Evolutionary conservation across 2,888 invertebrate genomes (phyloP).

Genomic region (Nephrotoma appendiculata): DNA sequence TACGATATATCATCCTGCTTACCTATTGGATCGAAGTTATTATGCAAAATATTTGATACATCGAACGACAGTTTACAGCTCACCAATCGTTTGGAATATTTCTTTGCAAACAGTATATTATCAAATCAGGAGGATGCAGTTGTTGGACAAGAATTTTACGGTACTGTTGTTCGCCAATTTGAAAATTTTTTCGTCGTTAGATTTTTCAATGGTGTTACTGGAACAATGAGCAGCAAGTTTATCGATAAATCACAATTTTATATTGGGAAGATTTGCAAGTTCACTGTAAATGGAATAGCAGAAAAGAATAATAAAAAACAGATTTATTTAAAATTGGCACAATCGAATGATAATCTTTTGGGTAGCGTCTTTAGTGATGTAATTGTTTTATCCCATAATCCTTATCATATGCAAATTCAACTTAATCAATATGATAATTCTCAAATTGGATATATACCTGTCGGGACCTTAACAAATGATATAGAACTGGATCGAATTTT

Average conservation of each 20-base stretch:
- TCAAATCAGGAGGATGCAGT: conserved; percentile 35
- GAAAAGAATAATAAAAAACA: conserved; percentile 20
- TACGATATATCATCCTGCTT: background rate
- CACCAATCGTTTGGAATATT: conserved; percentile 49
- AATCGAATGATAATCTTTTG: conserved; percentile 15
- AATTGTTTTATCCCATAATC: conserved; percentile 20
- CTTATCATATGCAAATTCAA: conserved; percentile 29
- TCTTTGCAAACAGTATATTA: conserved; percentile 40
- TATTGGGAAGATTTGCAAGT: conserved; percentile 26
- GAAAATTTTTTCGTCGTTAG: conserved; percentile 22
- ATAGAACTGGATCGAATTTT: background rate
- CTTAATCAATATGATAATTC: conserved; percentile 17
- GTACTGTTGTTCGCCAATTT: conserved; percentile 25
- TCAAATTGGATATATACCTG: conserved; percentile 28
- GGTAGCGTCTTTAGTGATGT: conserved; percentile 26
- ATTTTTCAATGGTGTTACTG: conserved; percentile 31
- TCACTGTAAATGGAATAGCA: conserved; percentile 19
- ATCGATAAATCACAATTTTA: conserved; percentile 17
- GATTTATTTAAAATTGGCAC: background rate
- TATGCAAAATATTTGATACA: background rate
- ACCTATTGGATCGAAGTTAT: background rate
- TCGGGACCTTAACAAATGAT: conserved; percentile 16
- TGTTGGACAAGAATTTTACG: conserved; percentile 30
- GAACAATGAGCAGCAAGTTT: conserved; percentile 20
- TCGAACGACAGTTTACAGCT: conserved; percentile 32